phyloP scores from a whole-genome alignment of 2,797 vertebrate genomes.

The Oreortyx pictus region DNA sequence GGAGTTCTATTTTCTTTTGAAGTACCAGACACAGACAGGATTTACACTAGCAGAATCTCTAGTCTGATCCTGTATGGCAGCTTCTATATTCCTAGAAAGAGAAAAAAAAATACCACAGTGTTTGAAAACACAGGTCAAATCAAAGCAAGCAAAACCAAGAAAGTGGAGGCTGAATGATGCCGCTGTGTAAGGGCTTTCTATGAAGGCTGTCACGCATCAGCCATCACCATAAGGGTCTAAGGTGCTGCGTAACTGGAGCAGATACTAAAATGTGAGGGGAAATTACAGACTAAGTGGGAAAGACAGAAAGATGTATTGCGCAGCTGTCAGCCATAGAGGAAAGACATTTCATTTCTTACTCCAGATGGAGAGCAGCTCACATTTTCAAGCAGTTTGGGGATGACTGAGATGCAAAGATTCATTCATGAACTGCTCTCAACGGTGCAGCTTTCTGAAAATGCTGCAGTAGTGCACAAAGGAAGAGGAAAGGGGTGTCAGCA shows the following conservation, averaged over 20 bases:
- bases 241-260: not conserved
- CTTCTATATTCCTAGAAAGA: not conserved
- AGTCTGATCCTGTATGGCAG: not conserved
- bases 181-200: not conserved
- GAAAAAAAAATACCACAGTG: not conserved
- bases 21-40: not conserved
- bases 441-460: not conserved
- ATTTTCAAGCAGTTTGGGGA: not conserved
- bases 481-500: fast-evolving
- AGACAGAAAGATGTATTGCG: not conserved
- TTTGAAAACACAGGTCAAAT: conserved; percentile 19
- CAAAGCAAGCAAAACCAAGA: conserved; percentile 10
- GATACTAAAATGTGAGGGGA: not conserved
- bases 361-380: conserved; percentile 8
- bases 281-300: not conserved
- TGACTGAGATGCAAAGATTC: conserved; percentile 9
- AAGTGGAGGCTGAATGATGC: not conserved
- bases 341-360: conserved; percentile 11
- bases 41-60: not conserved
- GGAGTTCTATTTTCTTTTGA: conserved; percentile 28
- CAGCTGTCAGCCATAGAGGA: conserved; percentile 16
- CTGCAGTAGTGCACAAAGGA: not conserved
- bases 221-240: not conserved
- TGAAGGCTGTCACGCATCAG: not conserved
- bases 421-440: not conserved